phyloP scores from a whole-genome alignment of 2,113 vertebrate genomes.

The Ovibos moschatus region DNA sequence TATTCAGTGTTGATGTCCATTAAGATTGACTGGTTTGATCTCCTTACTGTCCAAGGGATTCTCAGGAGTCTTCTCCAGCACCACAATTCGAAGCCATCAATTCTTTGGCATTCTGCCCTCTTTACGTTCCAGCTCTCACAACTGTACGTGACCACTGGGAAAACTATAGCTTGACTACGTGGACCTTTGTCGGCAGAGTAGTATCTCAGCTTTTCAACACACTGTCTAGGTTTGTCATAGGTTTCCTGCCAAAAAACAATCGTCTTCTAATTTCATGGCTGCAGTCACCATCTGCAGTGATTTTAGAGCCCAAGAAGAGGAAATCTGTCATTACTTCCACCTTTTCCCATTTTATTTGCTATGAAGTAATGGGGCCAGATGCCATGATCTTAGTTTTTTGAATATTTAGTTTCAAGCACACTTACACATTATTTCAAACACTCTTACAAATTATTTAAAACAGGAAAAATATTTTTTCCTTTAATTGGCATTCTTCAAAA shows the following conservation, averaged over 20 bases:
- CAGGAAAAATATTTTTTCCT: constrained; percentile 1
- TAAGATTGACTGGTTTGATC: background rate
- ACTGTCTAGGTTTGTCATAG: background rate
- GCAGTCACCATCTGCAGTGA: background rate
- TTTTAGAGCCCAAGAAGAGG: background rate
- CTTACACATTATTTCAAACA: background rate
- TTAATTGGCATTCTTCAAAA: background rate
- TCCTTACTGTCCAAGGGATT: background rate
- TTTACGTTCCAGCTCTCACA: background rate
- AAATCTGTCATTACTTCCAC: no score
- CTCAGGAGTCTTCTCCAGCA: background rate
- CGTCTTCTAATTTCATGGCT: background rate
- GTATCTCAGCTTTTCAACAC: background rate
- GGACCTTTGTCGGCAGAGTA: background rate
- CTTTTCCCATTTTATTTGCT: no score
- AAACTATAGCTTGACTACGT: background rate
- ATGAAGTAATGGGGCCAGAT: no score
- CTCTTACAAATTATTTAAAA: background rate
- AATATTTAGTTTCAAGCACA: no score
- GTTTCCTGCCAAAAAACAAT: background rate
- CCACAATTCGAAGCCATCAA: background rate
- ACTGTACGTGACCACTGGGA: background rate
- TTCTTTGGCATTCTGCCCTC: background rate
- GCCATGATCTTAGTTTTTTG: no score
- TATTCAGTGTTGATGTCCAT: background rate